Base-by-base conservation (phyloP, 2,113 vertebrate genomes). In the Catagonus wagneri region DNA sequence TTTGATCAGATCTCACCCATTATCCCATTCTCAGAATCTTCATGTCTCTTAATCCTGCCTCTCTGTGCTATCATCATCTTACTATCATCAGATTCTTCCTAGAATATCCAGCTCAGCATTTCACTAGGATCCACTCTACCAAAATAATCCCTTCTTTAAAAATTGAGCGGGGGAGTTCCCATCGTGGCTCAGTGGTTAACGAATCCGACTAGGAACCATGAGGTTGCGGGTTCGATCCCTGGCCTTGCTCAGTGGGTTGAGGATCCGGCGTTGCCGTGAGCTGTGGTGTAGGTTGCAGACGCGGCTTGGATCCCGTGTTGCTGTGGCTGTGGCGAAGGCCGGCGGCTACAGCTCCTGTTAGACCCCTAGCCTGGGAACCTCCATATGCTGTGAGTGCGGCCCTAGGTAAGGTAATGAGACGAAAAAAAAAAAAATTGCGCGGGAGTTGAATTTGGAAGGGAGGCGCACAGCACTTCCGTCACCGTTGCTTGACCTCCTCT, bases 81-180 rank as follows among this genome's bases (percentile, higher is more conserved):
- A 58, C 3, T 60, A 22, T 12, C 27, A 63, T 14, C 5, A 44
- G 36, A 44, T 25, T 69, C 1, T 44, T 20, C 27, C 54, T 63
- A n/a, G 34, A 75, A 79, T 72, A 85, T 39, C 25, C 4, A 27
- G 23, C 34, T 86, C 19, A 89, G 60, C 23, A 61, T 36, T 88
- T 63, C 83, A 71, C 6, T 72, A 80, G 93, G 5, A 56, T 36
- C 12, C 58, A 65, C 8, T 58, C 44, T 32, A 4, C 8, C 39
- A 88, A 66, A 88, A 4, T 69, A 60, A 29, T 75, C 5, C 79
- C 25, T 58, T 27, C 15, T 66, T 50, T 84, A 66, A 93, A 81
- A 50, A 50, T 11, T 56, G 1, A n/a, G 1, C 79, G 44, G 20
- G 0, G n/a, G n/a, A n/a, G n/a, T n/a, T n/a, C n/a, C n/a, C n/a